A percentile compares a stretch with the other conserved stretches of the same genome.
Conservation (phyloP, 2,888 invertebrate genomes). For the Hyposoter dolosus region DNA sequence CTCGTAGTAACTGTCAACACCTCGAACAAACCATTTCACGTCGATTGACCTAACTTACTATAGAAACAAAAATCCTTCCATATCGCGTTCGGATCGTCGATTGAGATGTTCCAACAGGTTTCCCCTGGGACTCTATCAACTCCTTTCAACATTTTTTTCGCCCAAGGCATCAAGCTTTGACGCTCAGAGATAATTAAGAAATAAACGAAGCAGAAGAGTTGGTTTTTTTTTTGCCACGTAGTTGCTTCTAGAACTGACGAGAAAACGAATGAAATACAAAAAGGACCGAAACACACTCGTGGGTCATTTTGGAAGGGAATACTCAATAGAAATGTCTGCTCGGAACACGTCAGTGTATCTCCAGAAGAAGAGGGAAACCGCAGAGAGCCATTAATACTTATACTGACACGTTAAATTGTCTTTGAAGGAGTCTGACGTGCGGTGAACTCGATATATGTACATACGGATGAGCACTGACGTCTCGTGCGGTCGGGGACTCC, state of each 20-base stretch:
- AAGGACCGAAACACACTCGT: too few species aligned
- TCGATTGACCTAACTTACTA: neutral
- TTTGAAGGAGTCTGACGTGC: slow-evolving; percentile 48
- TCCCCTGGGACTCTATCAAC: neutral
- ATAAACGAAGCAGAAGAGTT: neutral
- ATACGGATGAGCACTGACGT: slow-evolving; percentile 45
- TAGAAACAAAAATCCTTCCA: neutral
- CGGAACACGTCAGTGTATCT: slow-evolving; percentile 34
- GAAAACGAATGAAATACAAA: slow-evolving; percentile 1
- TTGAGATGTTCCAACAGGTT: neutral
- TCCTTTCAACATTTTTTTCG: neutral
- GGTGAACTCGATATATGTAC: slow-evolving; percentile 35
- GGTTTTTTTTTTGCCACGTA: neutral
- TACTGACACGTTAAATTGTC: slow-evolving; percentile 56
- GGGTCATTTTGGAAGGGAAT: neutral
- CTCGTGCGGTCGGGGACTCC: slow-evolving; percentile 44
- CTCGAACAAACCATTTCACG: neutral
- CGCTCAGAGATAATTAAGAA: neutral
- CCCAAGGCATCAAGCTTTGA: neutral
- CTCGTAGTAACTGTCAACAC: slow-evolving; percentile 35
- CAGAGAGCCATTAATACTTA: slow-evolving; percentile 61
- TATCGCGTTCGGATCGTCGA: neutral
- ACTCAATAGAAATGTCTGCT: slow-evolving; percentile 6
- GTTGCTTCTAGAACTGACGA: neutral
- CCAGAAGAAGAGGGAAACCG: slow-evolving; percentile 45